Evolutionary conservation across 2,888 invertebrate species (phyloP), one percentile per base, ranked within the genome.

Genomic region (Brenthis ino): DNA sequence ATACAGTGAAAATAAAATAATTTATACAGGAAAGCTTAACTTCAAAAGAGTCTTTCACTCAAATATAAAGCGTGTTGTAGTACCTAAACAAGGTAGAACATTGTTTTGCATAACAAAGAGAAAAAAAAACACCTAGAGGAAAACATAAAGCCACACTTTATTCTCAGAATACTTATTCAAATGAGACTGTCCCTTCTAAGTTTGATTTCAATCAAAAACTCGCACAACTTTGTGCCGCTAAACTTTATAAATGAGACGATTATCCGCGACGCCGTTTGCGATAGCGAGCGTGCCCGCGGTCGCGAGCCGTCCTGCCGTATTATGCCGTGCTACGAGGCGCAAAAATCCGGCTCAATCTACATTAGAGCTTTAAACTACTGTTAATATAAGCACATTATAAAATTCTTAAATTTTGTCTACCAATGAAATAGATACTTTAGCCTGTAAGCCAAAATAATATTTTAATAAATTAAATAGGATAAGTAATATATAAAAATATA

Each of bases 191-290:
- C 92, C 93, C 93, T 93, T 91, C 93, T 91, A 92, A 93, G 93
- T 93, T 93, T 93, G 91, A 92, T 93, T 93, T 93, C 93, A 93
- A 93, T 93, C 93, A 93, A 92, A 92, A 92, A 92, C 91, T 92
- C 91, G 84, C 86, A 85, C 89, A 89, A 92, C 91, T 91, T 92
- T 91, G 91, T 91, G 85, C 86, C 86, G 89, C 87, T 93, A 92
- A 92, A 92, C 93, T 93, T 93, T 92, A 92, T 93, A 92, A 92
- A 93, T 92, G 92, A 91, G 90, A 85, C 93, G 93, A 93, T 93
- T 93, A 93, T 92, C 93, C 93, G 80, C 83, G 82, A 80, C 67
- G 80, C 82, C 85, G 82, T 82, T 82, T 82, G 80, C 84, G 87
- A 87, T 88, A 88, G 89, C 48, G 48, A 48, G 58, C 75, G 72